phyloP scores from a whole-genome alignment of 2,888 invertebrate genomes.

The Gymnocheta viridis region DNA sequence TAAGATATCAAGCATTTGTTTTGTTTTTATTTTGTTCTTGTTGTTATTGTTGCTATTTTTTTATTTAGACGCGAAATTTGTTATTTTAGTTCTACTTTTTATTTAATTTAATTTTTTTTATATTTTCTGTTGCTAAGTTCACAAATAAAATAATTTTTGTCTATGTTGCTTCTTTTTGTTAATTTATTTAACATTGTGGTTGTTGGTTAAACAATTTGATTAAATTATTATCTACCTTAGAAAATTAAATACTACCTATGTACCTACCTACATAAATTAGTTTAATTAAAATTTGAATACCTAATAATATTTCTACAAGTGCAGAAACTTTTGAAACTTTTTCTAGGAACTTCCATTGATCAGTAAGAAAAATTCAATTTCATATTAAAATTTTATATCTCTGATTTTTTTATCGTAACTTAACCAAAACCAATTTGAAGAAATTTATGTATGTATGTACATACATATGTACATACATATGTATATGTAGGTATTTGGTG shows the following conservation, averaged over 20 bases:
- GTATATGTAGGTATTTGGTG: too few relatives aligned
- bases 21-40: neutral
- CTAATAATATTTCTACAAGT: too few relatives aligned
- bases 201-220: neutral
- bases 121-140: slow-evolving; percentile 51
- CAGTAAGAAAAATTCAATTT: too few relatives aligned
- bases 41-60: slow-evolving; percentile 17
- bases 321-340: neutral
- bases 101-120: slow-evolving; percentile 26
- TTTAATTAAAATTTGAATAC: neutral
- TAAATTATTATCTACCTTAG: neutral
- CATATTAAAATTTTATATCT: too few relatives aligned
- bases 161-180: neutral
- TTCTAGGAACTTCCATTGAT: neutral
- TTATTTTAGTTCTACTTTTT: slow-evolving; percentile 46
- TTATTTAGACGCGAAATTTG: slow-evolving; percentile 18
- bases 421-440: too few relatives aligned
- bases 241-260: neutral
- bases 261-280: too few relatives aligned
- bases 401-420: too few relatives aligned
- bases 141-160: slow-evolving; percentile 38
- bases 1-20: slow-evolving; percentile 39
- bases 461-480: too few relatives aligned
- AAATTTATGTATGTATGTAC: too few relatives aligned
- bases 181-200: neutral